Percentiles rank a stretch among this genome's conserved stretches.
These are phyloP conservation scores for Cotesia congregata DNA, from an alignment of 2,888 invertebrate genomes.

Conservation along the genomic window DNA sequence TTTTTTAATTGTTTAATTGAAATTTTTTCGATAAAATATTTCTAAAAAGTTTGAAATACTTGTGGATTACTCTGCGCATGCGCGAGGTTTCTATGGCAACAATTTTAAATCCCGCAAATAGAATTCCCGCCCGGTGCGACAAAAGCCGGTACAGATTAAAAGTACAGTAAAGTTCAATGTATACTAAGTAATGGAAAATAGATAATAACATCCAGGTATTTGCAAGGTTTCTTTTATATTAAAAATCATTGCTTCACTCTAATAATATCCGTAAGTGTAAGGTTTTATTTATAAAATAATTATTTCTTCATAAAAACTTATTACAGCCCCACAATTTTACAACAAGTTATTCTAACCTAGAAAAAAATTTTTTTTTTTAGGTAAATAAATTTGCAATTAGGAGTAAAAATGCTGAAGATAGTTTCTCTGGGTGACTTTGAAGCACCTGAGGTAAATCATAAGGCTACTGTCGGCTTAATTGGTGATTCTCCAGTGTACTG, in stretches of 20 bases:
- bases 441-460: slow-evolving; percentile 50
- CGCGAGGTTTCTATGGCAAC: slow-evolving; percentile 38
- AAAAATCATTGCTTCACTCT: not conserved
- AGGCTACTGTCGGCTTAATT: slow-evolving; percentile 57
- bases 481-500: slow-evolving; percentile 52
- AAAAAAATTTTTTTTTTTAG: slow-evolving; percentile 7
- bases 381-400: not conserved
- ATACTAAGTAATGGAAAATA: not conserved
- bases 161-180: not conserved
- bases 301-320: not conserved
- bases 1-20: too few relatives aligned
- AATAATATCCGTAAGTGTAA: not conserved
- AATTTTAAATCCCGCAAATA: not conserved
- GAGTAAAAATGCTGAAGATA: slow-evolving; percentile 59
- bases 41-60: not conserved
- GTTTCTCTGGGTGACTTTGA: slow-evolving; percentile 60
- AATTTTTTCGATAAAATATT: too few relatives aligned
- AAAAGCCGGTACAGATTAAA: not conserved
- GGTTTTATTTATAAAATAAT: not conserved
- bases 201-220: not conserved
- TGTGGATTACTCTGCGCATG: not conserved
- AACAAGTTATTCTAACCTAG: slow-evolving; percentile 11
- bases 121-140: not conserved
- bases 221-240: not conserved
- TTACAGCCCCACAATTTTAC: not conserved